A percentile compares a stretch with the other conserved stretches of the same genome.
Evolutionary conservation across 2,888 invertebrate genomes (phyloP).

Genomic region (Caenorhabditis sp.): DNA sequence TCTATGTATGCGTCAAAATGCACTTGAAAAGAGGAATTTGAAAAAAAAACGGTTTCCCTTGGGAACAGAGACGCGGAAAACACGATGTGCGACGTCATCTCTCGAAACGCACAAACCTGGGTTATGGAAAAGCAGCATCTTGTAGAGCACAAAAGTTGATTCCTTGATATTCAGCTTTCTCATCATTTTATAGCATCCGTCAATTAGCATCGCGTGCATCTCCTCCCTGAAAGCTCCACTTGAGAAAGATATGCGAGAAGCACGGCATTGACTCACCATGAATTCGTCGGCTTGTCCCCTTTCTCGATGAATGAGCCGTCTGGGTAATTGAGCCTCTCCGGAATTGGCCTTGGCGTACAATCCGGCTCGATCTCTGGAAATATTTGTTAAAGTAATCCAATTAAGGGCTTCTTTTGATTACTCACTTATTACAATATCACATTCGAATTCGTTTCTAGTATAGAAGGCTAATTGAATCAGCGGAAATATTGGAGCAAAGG

Average conservation of each 20-base stretch:
- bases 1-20: too few species aligned
- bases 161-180: conserved; percentile 61
- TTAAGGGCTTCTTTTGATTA: background rate
- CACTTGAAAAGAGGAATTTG: too few species aligned
- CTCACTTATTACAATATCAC: conserved; percentile 55
- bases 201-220: conserved; percentile 67
- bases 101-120: conserved; percentile 68
- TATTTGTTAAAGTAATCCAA: background rate
- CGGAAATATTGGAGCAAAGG: conserved; percentile 67
- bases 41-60: background rate
- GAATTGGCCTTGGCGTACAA: conserved; percentile 52
- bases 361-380: conserved; percentile 63
- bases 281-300: conserved; percentile 43
- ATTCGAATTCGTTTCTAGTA: conserved; percentile 53
- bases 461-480: conserved; percentile 69
- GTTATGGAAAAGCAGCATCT: conserved; percentile 70
- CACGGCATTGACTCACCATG: conserved; percentile 41
- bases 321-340: conserved; percentile 67
- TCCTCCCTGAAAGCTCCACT: conserved; percentile 55
- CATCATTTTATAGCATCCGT: conserved; percentile 69
- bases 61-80: too few species aligned
- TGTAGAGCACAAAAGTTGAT: conserved; percentile 68
- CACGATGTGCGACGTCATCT: too few species aligned
- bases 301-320: conserved; percentile 70
- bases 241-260: background rate